Evolutionary conservation across 2,888 invertebrate species (phyloP).

Genomic region (Caenorhabditis sp.): DNA sequence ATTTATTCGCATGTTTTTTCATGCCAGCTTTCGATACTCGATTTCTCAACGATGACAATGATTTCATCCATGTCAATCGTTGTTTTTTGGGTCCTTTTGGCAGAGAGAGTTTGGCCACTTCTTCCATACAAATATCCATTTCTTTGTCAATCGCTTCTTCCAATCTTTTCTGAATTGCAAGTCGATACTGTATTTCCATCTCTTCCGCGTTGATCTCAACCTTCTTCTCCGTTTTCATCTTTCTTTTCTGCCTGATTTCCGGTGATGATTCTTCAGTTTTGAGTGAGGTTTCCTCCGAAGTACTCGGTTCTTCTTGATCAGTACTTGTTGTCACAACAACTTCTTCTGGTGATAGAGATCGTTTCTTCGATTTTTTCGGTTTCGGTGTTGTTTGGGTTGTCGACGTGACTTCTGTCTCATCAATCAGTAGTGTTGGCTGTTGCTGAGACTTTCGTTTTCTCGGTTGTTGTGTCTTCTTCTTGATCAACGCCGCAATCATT

Average conservation of each 20-base stretch:
- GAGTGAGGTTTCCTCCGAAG: constrained; percentile 6
- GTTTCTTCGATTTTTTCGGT: constrained; percentile 4
- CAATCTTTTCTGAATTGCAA: constrained; percentile 24
- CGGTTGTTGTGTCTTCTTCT: constrained; percentile 12
- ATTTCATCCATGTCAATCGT: neutral
- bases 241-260: constrained; percentile 8
- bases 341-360: constrained; percentile 8
- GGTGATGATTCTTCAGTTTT: neutral
- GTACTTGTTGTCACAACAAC: constrained; percentile 26
- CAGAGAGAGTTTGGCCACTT: constrained; percentile 13
- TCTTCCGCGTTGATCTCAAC: neutral
- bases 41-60: neutral
- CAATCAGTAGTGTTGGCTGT: neutral
- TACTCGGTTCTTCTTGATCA: constrained; percentile 16
- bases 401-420: constrained; percentile 27
- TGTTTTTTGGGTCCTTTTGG: constrained; percentile 2
- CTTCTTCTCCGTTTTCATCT: constrained; percentile 11
- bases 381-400: constrained; percentile 20
- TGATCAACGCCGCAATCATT: constrained; percentile 31
- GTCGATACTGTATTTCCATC: constrained; percentile 14
- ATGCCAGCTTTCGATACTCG: neutral
- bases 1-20: constrained; percentile 1
- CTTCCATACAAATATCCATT: constrained; percentile 2
- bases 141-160: constrained; percentile 16
- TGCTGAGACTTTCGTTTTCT: neutral